Conservation (phyloP, 2,113 vertebrate species). For the Melanotaenia duboulayi region DNA sequence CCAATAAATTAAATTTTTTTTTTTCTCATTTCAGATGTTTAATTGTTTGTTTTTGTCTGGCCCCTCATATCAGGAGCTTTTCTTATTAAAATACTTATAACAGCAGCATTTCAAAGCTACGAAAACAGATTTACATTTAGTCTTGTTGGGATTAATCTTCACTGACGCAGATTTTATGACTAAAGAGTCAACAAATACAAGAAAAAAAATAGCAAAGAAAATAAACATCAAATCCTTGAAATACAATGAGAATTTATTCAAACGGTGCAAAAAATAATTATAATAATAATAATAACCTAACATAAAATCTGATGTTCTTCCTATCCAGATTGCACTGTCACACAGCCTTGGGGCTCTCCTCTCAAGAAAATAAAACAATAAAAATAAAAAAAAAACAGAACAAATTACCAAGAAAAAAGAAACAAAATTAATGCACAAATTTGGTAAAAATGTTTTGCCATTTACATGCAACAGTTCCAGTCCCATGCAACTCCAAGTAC, state of each 20-base stretch:
- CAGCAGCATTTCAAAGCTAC: no score
- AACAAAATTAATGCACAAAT: slow-evolving; percentile 74
- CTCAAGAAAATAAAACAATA: slow-evolving; percentile 45
- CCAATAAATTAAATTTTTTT: no score
- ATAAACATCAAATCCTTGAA: slow-evolving; percentile 64
- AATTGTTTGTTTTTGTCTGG: no score
- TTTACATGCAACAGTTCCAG: slow-evolving; percentile 81
- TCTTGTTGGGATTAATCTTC: no score
- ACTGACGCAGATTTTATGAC: rapidly evolving
- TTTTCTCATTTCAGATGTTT: no score
- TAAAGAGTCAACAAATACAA: not conserved
- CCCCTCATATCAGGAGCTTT: no score
- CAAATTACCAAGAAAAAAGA: slow-evolving; percentile 61
- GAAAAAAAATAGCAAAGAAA: slow-evolving; percentile 22
- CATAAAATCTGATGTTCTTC: slow-evolving; percentile 81
- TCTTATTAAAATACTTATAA: no score
- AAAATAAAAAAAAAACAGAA: slow-evolving; percentile 44
- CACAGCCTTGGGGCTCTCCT: slow-evolving; percentile 70
- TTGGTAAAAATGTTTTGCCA: slow-evolving; percentile 65
- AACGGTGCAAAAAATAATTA: slow-evolving; percentile 82
- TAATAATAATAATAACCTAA: slow-evolving; percentile 70
- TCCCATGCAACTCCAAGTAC: slow-evolving; percentile 74
- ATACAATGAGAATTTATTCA: slow-evolving; percentile 87
- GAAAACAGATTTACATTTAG: no score
- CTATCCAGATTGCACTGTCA: slow-evolving; percentile 80